These are phyloP conservation scores for Melinaea marsaeus DNA, from an alignment of 2,888 invertebrate genomes.

Conservation along the genomic window DNA sequence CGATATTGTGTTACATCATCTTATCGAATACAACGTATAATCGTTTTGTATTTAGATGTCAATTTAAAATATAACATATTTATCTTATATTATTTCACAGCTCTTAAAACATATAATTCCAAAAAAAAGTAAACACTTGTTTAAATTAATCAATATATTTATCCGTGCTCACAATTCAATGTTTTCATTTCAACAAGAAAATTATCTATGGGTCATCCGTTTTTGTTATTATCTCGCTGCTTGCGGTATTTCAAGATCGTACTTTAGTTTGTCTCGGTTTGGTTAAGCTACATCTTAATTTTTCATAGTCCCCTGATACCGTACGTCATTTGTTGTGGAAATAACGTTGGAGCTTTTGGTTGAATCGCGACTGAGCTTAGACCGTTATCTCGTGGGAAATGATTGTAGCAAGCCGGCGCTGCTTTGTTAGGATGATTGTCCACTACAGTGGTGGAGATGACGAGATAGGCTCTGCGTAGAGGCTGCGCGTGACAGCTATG, in stretches of 20 bases:
- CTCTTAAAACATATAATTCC: not conserved
- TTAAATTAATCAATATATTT: not conserved
- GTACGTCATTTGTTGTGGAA: constrained; percentile 50
- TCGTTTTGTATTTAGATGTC: not conserved
- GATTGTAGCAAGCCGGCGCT: constrained; percentile 66
- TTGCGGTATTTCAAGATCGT: constrained; percentile 39
- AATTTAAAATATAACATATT: not conserved
- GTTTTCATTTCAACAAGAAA: constrained; percentile 67
- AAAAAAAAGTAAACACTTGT: no score
- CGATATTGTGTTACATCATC: constrained; percentile 71
- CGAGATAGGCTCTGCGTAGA: constrained; percentile 61
- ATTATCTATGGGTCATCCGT: constrained; percentile 66
- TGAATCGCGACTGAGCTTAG: constrained; percentile 63
- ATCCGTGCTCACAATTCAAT: constrained; percentile 45
- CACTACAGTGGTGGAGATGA: constrained; percentile 72
- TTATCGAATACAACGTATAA: constrained; percentile 33
- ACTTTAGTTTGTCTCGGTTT: constrained; percentile 48
- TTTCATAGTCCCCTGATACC: constrained; percentile 51
- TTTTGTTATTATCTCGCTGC: constrained; percentile 67
- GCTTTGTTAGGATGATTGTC: constrained; percentile 78
- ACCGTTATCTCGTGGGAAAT: constrained; percentile 78
- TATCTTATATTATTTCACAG: not conserved
- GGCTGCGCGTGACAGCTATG: constrained; percentile 68
- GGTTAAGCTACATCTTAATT: constrained; percentile 45
- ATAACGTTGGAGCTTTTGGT: constrained; percentile 65